Evolutionary conservation across 2,113 vertebrate genomes (phyloP), one percentile per base, ranked within the genome.

Genomic region (Crocuta crocuta): DNA sequence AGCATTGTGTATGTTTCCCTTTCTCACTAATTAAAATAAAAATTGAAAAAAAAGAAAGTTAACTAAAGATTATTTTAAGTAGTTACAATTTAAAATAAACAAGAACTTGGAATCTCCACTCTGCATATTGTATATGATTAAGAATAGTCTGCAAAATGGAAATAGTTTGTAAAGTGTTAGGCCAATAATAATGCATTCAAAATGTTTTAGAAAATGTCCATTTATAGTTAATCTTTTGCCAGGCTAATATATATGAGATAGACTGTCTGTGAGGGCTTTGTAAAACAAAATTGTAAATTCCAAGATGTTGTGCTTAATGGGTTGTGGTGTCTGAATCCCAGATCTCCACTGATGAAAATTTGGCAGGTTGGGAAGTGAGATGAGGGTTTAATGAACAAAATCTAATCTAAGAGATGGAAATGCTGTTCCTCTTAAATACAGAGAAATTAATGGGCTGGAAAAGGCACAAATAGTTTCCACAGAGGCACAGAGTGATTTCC

Each of bases 351-450:
- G 61, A 26, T 97, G 87, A 93, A 98, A 53, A 97, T 97, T 96
- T 96, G 98, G 93, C 92, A 92, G 93, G 97, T 98, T 97, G 24
- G 92, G 76, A 97, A 93, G 97, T 79, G 76, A 98, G 97, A 98
- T 73, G 97, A 98, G 96, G 92, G 96, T 98, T 99, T 98, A 98
- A 98, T 98, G 98, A 98, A 83, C 92, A 85, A 98, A 97, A 95
- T 0, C 73, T 93, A 97, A 92, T 98, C 97, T 97, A 97, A 98
- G 97, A 78, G 71, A 80, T 78, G 63, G 94, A 92, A 97, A 90
- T 87, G 85, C 7, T 94, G 91, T 98, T 98, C 85, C 58, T 83
- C 61, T 96, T 96, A 96, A 98, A 97, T 93, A 95, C 7, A 74
- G 95, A 91, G 87, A 85, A 98, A 95, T 79, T 92, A 97, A 96